These are phyloP conservation scores for Gnathonemus longibarbis DNA, from an alignment of 2,113 vertebrate genomes.

Conservation along the genomic window DNA sequence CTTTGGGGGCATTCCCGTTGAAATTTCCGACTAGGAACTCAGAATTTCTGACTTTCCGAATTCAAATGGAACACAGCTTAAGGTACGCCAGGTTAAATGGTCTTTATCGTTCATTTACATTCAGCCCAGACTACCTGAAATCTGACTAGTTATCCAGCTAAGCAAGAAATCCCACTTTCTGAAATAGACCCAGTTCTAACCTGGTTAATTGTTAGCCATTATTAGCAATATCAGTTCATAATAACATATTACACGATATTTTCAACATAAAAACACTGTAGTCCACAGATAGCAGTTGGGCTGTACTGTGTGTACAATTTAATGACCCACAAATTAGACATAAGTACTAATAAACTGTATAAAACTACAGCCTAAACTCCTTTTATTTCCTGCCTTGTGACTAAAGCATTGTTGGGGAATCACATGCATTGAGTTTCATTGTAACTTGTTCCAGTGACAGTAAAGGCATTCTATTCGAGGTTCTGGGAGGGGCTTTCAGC, in stretches of 20 bases:
- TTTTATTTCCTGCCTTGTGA: neutral
- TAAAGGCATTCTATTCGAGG: neutral
- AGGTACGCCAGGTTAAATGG: neutral
- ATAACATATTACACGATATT: neutral
- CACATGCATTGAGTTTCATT: neutral
- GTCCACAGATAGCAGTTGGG: neutral
- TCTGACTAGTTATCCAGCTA: neutral
- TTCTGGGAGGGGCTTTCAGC: neutral
- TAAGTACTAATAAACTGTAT: neutral
- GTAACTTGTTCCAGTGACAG: neutral
- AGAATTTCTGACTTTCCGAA: neutral
- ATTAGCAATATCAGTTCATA: neutral
- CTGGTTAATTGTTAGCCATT: neutral
- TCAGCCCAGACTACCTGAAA: neutral
- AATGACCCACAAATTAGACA: neutral
- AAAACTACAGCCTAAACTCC: neutral
- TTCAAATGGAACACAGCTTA: neutral
- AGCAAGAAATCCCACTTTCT: neutral
- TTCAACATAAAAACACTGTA: neutral
- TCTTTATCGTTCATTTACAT: neutral
- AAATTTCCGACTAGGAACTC: neutral
- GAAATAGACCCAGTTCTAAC: neutral
- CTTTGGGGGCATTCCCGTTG: neutral
- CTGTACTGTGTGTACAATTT: neutral
- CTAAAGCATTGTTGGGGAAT: neutral